Evolutionary conservation across 2,888 invertebrate genomes (phyloP).

Genomic region (Gibbula magus): DNA sequence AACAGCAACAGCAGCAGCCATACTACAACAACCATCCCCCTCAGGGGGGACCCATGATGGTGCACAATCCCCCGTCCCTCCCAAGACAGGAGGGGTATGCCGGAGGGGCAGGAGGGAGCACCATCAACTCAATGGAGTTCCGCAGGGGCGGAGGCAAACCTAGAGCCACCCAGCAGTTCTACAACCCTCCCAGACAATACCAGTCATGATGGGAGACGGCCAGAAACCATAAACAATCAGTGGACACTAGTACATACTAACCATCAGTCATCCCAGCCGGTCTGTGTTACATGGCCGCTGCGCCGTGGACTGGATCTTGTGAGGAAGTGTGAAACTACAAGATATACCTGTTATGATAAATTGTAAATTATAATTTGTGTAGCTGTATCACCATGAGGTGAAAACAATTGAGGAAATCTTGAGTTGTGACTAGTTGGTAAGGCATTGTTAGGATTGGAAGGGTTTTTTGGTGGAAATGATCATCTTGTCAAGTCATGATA

Average conservation of each 20-base stretch:
- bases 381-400: too few species aligned
- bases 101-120: not conserved
- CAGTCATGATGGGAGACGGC: constrained; percentile 24
- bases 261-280: too few species aligned
- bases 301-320: too few species aligned
- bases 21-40: constrained; percentile 42
- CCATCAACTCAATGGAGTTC: constrained; percentile 60
- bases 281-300: too few species aligned
- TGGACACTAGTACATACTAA: not conserved
- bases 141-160: constrained; percentile 53
- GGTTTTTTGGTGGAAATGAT: too few species aligned
- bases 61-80: constrained; percentile 35
- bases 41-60: constrained; percentile 20
- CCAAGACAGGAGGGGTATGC: constrained; percentile 27
- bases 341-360: too few species aligned
- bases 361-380: too few species aligned
- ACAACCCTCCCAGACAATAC: constrained; percentile 50
- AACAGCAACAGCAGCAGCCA: constrained; percentile 31
- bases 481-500: too few species aligned
- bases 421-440: too few species aligned
- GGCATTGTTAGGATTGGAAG: too few species aligned
- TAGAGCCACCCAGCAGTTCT: constrained; percentile 53
- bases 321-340: too few species aligned
- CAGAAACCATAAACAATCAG: not conserved
- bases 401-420: too few species aligned